phyloP scores from a whole-genome alignment of 2,797 vertebrate genomes.

The Spatula clypeata region DNA sequence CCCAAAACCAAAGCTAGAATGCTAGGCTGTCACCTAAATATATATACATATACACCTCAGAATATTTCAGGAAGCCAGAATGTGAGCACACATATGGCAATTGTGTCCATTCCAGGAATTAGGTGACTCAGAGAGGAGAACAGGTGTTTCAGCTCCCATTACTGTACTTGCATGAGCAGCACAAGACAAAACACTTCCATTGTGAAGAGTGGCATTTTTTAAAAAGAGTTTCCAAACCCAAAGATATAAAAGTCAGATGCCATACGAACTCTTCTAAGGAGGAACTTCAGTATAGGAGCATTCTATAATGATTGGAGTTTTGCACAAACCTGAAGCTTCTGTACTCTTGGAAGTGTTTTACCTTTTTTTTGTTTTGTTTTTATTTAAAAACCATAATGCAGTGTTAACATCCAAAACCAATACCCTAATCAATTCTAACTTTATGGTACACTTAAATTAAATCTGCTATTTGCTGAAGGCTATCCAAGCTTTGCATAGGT shows the following conservation, averaged over 20 bases:
- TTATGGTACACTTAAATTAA: background rate
- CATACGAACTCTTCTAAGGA: background rate
- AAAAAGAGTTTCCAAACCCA: background rate
- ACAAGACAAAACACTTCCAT: conserved; percentile 37
- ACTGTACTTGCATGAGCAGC: background rate
- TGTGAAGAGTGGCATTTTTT: background rate
- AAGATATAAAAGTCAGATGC: conserved; percentile 34
- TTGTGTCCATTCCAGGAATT: background rate
- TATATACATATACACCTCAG: background rate
- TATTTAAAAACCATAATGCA: background rate
- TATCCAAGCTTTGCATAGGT: background rate
- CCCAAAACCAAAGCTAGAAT: background rate
- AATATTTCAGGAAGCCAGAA: background rate
- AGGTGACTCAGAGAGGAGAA: background rate
- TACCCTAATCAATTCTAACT: background rate
- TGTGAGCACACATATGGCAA: background rate
- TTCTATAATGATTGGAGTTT: background rate
- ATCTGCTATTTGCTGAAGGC: background rate
- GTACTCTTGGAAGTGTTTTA: background rate
- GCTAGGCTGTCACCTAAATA: background rate
- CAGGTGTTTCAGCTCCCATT: background rate
- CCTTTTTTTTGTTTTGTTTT: background rate
- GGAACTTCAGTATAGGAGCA: background rate
- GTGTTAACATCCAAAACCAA: background rate
- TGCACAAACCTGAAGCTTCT: conserved; percentile 9